Conservation (phyloP, 1,140 invertebrate species). For the Meloidogyne floridensis region DNA sequence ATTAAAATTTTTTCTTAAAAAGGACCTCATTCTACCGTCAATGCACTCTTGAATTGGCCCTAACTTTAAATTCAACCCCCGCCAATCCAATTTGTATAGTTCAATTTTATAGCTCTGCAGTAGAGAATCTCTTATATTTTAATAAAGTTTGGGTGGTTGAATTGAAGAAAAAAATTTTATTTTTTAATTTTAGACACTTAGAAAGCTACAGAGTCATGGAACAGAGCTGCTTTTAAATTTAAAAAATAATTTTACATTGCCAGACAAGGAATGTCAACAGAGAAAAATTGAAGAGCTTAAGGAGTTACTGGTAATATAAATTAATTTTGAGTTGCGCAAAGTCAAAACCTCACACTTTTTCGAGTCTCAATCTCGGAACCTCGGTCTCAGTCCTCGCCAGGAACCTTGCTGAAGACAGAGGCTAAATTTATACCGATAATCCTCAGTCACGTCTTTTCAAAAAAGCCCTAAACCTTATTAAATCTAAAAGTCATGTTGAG, state of each 20-base stretch:
- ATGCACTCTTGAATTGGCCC: conserved; percentile 26
- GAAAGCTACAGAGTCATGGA: background rate
- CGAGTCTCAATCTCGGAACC: too few relatives aligned
- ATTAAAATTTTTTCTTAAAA: background rate
- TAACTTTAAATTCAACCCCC: conserved; percentile 23
- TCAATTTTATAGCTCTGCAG: conserved; percentile 18
- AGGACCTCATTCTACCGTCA: conserved; percentile 11
- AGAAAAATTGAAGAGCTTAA: background rate
- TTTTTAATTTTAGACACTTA: background rate
- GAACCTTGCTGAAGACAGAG: too few relatives aligned
- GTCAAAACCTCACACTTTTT: too few relatives aligned
- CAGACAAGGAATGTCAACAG: conserved; percentile 3
- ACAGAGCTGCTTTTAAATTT: background rate
- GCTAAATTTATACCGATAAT: too few relatives aligned
- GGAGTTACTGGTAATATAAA: background rate
- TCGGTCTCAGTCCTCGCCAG: too few relatives aligned
- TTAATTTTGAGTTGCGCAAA: background rate
- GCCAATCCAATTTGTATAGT: conserved; percentile 25
- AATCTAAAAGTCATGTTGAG: too few relatives aligned
- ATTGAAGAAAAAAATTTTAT: background rate
- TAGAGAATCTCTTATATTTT: conserved; percentile 14
- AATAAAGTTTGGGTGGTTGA: background rate
- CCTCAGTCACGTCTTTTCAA: too few relatives aligned
- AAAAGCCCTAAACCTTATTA: too few relatives aligned
- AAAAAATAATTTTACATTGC: background rate